Base-by-base conservation (phyloP, 2,113 vertebrate genomes). In the Gobio gobio region DNA sequence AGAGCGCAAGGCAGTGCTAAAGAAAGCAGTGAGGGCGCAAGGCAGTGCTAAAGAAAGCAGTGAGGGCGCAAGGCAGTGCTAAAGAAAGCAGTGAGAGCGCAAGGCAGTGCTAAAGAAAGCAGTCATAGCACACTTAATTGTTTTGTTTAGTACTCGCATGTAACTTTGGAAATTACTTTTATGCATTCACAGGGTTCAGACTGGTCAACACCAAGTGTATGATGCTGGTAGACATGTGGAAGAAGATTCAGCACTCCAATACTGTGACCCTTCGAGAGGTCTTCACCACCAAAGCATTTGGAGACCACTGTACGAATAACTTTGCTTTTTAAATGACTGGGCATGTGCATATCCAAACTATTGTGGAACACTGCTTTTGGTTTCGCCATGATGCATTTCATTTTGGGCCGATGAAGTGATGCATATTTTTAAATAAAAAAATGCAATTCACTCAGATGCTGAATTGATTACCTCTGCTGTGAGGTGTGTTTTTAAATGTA, bases 181-280 rank as follows among this genome's bases (percentile, higher is more conserved):
- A 6, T 85, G 24, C 92, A 89, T 89, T 82, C 83, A 47, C 89
- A 99, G 98, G 97, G 91, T 99, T 99, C 92, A 97, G 98, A 92
- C 96, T 99, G 89, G 96, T 98, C 88, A 99, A 99, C 92, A 99
- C 98, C 68, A 99, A 99, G 90, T 99, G 98, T 88, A 99, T 99
- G 98, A 97, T 98, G 91, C 94, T 99, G 93, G 97, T 99, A 26
- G 98, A 99, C 92, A 99, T 99, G 96, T 99, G 98, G 98, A 99
- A 99, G 94, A 99, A 99, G 94, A 97, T 99, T 89, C 98, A 99
- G 91, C 98, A 99, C 89, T 99, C 98, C 80, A 99, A 99, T 91
- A 96, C 97, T 61, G 97, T 99, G 82, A 97, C 97, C 14, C 93
- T 99, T 89, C 94, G 98, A 90, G 98, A 99, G 94, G 97, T 99